Base-by-base conservation (phyloP, 2,888 invertebrate species). In the Pandemis cinnamomeana region DNA sequence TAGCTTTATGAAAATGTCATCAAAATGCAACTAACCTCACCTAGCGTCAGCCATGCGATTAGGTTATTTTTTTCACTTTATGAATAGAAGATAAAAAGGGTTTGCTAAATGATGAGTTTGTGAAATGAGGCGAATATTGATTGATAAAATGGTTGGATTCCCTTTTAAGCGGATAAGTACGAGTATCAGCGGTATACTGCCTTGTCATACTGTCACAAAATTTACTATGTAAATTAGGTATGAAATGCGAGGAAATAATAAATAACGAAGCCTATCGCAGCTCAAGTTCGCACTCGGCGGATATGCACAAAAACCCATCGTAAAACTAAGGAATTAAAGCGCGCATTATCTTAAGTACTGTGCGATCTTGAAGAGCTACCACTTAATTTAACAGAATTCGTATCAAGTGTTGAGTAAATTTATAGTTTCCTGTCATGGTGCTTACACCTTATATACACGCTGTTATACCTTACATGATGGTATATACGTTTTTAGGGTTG, bases 161-260 rank as follows among this genome's bases (percentile, higher is more conserved):
- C 27, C 27, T 36, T 36, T 36, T 36, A 36, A 36, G 27, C 4
- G 27, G 27, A 36, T 20, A 20, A 20, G 20, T 20, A 20, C 20
- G 20, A 20, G 20, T 36, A 36, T 36, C 27, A 36, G 20, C 20
- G 27, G 27, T 61, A n/a, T 8, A n/a, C n/a, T 36, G 2, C 2
- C 10, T 36, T 53, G 6, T 10, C 51, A 15, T 74, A 71, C 74
- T 74, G 71, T 71, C 15, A 5, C 1, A 44, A 53, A 5, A 55
- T 7, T 5, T 10, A 46, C 74, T 74, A 53, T 70, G 53, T 11
- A 41, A 69, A 20, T 67, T 67, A 62, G 5, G 42, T 62, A 67
- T 74, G 51, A 73, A 62, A 53, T 70, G 70, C 62, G 51, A 74
- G 74, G 74, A 74, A 74, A 74, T 74, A 74, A 74, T 74, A 74